Conservation (phyloP, 1,140 invertebrate species). For the Portunus trituberculatus region DNA sequence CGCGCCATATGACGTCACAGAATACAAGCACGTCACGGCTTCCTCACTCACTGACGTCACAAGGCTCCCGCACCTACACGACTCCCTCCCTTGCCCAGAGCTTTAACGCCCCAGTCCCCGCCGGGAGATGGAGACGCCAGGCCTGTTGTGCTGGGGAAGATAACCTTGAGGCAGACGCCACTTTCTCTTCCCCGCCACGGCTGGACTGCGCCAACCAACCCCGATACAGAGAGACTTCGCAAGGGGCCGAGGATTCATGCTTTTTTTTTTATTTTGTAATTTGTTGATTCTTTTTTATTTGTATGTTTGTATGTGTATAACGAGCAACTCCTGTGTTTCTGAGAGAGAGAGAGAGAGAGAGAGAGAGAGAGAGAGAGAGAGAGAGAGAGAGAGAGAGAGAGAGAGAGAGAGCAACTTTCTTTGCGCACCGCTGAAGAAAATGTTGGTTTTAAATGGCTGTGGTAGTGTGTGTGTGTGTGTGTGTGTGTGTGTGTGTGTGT, state of each 20-base stretch:
- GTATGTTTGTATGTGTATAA: not conserved
- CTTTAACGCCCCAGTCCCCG: not conserved
- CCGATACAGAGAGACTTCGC: not conserved
- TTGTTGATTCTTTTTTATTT: not conserved
- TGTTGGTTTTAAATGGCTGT: not conserved
- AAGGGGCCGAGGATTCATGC: not conserved
- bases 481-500: too few species aligned
- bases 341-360: slow-evolving; percentile 29
- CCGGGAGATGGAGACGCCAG: not conserved
- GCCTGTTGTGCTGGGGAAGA: not conserved
- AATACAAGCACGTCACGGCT: too few species aligned
- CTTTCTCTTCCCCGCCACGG: not conserved
- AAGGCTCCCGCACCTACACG: not conserved
- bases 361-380: too few species aligned
- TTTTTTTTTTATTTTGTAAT: not conserved
- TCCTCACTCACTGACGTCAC: not conserved
- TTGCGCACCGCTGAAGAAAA: not conserved
- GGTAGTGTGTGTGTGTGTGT: too few species aligned
- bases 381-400: too few species aligned
- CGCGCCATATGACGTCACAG: not conserved
- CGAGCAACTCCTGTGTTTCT: not conserved
- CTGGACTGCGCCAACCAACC: not conserved
- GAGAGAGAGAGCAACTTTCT: not conserved
- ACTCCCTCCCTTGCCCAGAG: not conserved
- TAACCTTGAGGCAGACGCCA: not conserved